Percentiles rank a stretch among this genome's conserved stretches.
These are phyloP conservation scores for Neoniphon sammara DNA, from an alignment of 2,797 vertebrate genomes.

Conservation along the genomic window DNA sequence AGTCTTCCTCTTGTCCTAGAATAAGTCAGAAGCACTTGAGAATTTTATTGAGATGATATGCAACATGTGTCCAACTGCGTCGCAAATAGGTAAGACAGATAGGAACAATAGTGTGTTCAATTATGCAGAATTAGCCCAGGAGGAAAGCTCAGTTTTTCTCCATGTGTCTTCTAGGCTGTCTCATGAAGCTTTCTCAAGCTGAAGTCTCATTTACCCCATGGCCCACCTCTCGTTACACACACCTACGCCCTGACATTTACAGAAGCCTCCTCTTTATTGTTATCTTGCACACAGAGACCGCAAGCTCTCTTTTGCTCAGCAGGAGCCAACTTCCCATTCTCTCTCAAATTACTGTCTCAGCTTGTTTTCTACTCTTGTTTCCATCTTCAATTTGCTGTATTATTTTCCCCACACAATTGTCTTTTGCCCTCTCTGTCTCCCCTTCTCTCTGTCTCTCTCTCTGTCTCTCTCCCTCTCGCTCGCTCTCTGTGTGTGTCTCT, in stretches of 20 bases:
- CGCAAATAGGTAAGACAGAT: too few species aligned
- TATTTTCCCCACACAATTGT: too few species aligned
- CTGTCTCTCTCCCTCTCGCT: background rate
- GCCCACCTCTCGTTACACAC: constrained; percentile 54
- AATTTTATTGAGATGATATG: too few species aligned
- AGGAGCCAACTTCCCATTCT: constrained; percentile 44
- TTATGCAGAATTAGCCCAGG: too few species aligned
- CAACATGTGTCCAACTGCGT: too few species aligned
- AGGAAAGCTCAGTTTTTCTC: too few species aligned
- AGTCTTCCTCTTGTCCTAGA: too few species aligned
- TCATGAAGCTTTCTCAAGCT: constrained; percentile 52
- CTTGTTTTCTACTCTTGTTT: too few species aligned
- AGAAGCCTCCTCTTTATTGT: constrained; percentile 53
- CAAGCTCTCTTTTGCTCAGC: constrained; percentile 59
- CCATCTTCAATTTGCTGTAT: constrained; percentile 21
- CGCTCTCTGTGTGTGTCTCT: background rate
- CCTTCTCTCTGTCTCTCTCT: background rate
- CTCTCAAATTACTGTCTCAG: constrained; percentile 33
- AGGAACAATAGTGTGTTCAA: too few species aligned
- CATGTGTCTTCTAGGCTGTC: constrained; percentile 10
- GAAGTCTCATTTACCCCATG: constrained; percentile 51
- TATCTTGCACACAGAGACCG: constrained; percentile 53
- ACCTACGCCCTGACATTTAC: constrained; percentile 65
- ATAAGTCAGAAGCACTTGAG: too few species aligned
- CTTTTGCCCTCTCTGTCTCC: background rate